Evolutionary conservation across 1,140 invertebrate species (phyloP).

Genomic region (Diachasma alloeum): DNA sequence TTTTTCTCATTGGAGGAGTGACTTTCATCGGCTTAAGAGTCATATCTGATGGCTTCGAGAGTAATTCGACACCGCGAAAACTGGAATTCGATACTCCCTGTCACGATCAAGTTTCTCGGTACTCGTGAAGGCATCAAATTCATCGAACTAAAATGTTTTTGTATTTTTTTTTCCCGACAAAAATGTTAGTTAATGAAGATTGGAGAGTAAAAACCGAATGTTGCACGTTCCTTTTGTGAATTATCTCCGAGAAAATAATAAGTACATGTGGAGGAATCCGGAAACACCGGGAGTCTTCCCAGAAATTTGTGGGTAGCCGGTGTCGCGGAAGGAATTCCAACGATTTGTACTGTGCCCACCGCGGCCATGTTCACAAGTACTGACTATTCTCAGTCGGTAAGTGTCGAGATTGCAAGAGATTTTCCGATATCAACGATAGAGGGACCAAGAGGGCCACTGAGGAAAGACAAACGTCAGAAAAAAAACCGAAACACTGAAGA

Average conservation of each 20-base stretch:
- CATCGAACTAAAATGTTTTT: constrained; percentile 3
- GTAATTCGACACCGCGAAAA: constrained; percentile 10
- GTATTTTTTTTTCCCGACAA: background rate
- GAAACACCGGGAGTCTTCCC: background rate
- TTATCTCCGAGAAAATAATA: constrained; percentile 8
- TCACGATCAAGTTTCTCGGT: background rate
- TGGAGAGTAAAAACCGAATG: background rate
- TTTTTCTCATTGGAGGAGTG: background rate
- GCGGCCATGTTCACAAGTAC: background rate
- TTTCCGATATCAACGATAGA: background rate
- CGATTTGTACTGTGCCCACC: background rate
- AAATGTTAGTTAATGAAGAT: background rate
- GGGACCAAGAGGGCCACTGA: too few species aligned
- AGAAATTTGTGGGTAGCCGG: background rate
- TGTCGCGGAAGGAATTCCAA: background rate
- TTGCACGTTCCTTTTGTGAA: background rate
- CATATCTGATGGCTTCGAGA: background rate
- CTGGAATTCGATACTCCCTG: constrained; percentile 19
- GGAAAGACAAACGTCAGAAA: background rate
- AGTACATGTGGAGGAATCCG: background rate
- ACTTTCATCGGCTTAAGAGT: background rate
- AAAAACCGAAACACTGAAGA: background rate
- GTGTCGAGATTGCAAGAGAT: background rate
- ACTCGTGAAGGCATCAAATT: background rate
- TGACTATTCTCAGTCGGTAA: background rate